Base-by-base conservation (phyloP, 2,113 vertebrate genomes). In the Syngnathus scovelli region DNA sequence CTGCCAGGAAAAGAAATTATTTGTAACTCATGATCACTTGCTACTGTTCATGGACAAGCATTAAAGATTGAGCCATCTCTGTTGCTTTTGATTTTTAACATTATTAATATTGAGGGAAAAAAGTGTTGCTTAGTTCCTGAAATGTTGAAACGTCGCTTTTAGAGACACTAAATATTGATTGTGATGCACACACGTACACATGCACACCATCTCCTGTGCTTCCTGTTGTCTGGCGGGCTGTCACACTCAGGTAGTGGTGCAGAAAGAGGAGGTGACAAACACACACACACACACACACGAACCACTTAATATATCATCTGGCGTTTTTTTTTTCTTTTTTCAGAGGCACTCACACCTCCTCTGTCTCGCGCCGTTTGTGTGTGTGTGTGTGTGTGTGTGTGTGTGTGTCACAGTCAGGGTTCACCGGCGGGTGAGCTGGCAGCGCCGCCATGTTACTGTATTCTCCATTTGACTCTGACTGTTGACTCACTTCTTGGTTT, bases 141-240 rank as follows among this genome's bases (percentile, higher is more conserved):
- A 58, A 36, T 36, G 55, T 16, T 13, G 4, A 58, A 58, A 58
- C 6, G 6, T 16, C 15, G 12, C 13, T 7, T 36, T 58, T 36
- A 16, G 13, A 36, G 55, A 16, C 15, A 16, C 13, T 37, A 16
- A 36, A 58, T 36, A 58, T 58, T 58, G 55, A 58, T 58, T 3
- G 27, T 18, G 55, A 56, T 54, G 71, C 64, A 72, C 37, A 67
- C 80, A 79, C 72, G 36, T 48, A 8, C 48, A 7, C 48, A 19
- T 18, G 71, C 66, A 70, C 37, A 70, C 43, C 43, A 83, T 79
- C 80, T 85, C 80, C 69, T 73, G 71, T 79, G 76, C 79, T 87
- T 90, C 86, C 87, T 88, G 86, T 86, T 78, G 71, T 59, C 67
- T 76, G 64, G 65, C 78, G 68, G 75, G 52, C 71, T 83, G 80